Evolutionary conservation across 37 sponge, comb jelly and placozoan genomes (phyloP), one percentile per base, ranked within the genome.

Genomic region (Petrosia ficiformis): DNA sequence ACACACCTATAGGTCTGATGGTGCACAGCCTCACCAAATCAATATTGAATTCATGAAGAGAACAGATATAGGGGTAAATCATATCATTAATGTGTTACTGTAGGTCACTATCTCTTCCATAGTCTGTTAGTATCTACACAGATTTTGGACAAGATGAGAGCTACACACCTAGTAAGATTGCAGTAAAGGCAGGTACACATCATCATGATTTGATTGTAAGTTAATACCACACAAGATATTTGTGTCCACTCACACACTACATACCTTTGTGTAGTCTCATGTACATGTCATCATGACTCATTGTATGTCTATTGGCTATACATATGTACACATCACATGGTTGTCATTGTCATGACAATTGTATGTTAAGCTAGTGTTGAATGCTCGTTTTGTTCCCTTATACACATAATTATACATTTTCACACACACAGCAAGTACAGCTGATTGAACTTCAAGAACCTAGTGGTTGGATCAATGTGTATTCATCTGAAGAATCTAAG

Each of bases 121-220:
- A 84, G 89, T 44, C 59, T 25, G 63, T 94, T 5, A 70, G 75
- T 1, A 39, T 98, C 21, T 95, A 89, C 63, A 64, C 77, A 42
- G 93, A 98, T 75, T 93, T 88, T 77, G 63, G 57, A 52, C 76
- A 67, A 33, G 99, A 98, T 80, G 99, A 98, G 81, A 98, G 96
- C 70, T 98, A 98, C 76, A 98, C 99, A 1, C 99, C 99, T 19
- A 95, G 83, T 71, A 93, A 92, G 58, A 76, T 98, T 19, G 65
- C 89, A 31, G 65, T 95, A 11, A 83, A 71, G 67, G 84, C 80
- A 41, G 96, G 96, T n/a, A 80, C 70, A 10, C 75, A 81, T 32
- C 86, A 80, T 52, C 80, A 89, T 82, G 96, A 97, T 52, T 81
- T 97, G 8, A 57, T 59, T 32, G 89, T 87, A 39, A 75, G 75